phyloP scores from a whole-genome alignment of 2,797 vertebrate genomes.

The Acridotheres tristis region DNA sequence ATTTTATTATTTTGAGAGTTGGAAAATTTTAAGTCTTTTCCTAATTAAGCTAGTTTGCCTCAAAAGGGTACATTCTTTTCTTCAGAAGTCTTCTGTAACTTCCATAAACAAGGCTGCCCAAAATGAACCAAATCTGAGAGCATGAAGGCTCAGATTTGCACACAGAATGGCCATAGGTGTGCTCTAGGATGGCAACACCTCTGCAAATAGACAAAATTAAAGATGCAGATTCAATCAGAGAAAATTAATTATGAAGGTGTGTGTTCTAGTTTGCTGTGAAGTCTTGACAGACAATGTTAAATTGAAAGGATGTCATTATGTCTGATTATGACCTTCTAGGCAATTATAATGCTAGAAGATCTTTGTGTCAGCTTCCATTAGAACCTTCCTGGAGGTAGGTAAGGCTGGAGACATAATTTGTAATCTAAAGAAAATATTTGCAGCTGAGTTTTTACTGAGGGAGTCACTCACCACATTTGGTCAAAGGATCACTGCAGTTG shows the following conservation, averaged over 20 bases:
- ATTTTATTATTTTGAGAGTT: neutral
- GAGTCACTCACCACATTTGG: too few species aligned
- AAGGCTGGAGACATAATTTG: accelerated
- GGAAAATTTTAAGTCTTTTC: neutral
- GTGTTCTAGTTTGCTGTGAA: neutral
- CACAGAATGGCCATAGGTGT: accelerated
- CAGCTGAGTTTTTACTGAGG: neutral
- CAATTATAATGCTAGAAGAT: neutral
- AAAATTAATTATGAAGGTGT: neutral
- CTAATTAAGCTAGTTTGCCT: neutral
- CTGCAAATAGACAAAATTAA: neutral
- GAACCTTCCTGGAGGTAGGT: neutral
- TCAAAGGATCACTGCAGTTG: neutral
- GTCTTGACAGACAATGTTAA: neutral
- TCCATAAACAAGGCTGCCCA: neutral
- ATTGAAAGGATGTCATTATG: neutral
- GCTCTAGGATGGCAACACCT: neutral
- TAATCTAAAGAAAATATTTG: neutral
- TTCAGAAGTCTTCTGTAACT: neutral
- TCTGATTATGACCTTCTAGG: neutral
- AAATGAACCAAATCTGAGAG: neutral
- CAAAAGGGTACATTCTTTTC: neutral
- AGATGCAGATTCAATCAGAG: neutral
- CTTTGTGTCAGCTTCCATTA: neutral
- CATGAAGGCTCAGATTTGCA: neutral